A percentile compares a stretch with the other conserved stretches of the same genome.
Evolutionary conservation across 2,113 vertebrate genomes (phyloP).

Genomic region (Origma solitaria): DNA sequence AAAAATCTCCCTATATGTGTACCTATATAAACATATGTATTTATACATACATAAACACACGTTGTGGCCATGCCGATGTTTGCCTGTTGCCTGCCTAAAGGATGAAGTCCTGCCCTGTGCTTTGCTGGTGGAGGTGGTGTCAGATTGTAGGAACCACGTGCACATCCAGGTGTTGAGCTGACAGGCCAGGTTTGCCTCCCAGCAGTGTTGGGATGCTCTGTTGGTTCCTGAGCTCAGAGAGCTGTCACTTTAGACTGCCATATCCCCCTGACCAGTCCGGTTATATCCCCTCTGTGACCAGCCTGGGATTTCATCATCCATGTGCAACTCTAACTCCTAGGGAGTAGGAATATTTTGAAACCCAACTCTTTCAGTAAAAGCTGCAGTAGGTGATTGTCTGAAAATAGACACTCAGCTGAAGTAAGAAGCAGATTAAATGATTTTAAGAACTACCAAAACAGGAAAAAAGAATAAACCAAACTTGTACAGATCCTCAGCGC

Average conservation of each 20-base stretch:
- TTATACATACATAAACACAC: neutral
- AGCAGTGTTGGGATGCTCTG: neutral
- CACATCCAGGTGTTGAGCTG: neutral
- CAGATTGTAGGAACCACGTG: neutral
- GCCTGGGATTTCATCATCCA: neutral
- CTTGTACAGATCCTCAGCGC: neutral
- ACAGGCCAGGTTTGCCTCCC: neutral
- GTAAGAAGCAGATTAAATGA: neutral
- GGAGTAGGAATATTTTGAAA: neutral
- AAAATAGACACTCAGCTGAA: neutral
- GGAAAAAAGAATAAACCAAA: neutral
- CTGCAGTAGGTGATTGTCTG: neutral
- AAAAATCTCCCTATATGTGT: constrained; percentile 11
- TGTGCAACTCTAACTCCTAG: neutral
- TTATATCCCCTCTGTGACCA: neutral
- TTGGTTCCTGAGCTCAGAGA: neutral
- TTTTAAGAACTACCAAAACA: neutral
- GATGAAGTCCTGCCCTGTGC: neutral
- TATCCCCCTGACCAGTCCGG: neutral
- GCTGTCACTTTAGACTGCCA: neutral
- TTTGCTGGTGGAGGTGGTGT: neutral
- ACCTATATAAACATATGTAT: neutral
- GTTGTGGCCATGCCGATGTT: neutral
- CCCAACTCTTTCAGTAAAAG: neutral
- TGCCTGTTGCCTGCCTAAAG: neutral